Evolutionary conservation across 2,888 invertebrate species (phyloP).

Genomic region (Leucozona laternaria): DNA sequence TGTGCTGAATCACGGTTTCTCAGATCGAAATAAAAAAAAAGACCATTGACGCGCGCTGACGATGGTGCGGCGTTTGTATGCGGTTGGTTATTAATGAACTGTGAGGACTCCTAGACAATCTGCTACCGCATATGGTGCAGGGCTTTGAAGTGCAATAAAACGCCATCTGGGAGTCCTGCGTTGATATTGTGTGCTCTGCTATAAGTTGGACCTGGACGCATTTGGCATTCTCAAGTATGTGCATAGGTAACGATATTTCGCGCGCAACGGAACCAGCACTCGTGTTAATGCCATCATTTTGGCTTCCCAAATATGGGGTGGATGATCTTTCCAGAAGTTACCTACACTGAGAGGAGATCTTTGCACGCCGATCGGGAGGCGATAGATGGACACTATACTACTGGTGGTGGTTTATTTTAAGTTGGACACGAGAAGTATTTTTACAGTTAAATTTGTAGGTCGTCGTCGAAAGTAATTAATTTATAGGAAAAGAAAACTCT

Average conservation of each 20-base stretch:
- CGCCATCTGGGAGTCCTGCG: conserved; percentile 66
- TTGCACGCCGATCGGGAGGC: conserved; percentile 38
- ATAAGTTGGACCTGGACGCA: conserved; percentile 35
- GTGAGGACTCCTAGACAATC: conserved; percentile 62
- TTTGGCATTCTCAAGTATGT: conserved; percentile 32
- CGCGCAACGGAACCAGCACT: conserved; percentile 29
- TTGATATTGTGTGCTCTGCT: conserved; percentile 53
- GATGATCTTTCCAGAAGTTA: conserved; percentile 33
- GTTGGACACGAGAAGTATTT: conserved; percentile 36
- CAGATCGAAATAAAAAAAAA: not conserved
- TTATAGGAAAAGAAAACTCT: not conserved
- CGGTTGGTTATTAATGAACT: conserved; percentile 70
- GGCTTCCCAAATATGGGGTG: conserved; percentile 56
- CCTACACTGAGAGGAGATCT: conserved; percentile 3
- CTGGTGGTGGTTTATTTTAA: conserved; percentile 29
- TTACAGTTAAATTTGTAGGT: conserved; percentile 49
- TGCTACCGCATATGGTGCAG: conserved; percentile 65
- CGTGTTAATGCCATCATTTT: conserved; percentile 70
- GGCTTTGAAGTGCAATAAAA: conserved; percentile 53
- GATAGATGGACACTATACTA: conserved; percentile 5
- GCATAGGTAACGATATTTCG: conserved; percentile 14
- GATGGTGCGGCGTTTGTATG: conserved; percentile 24
- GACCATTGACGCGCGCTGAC: not conserved
- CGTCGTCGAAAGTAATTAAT: not conserved
- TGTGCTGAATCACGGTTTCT: conserved; percentile 67